Evolutionary conservation across 35 echinoderm and acorn worm species (phyloP).

Genomic region (Eucidaris tribuloides): DNA sequence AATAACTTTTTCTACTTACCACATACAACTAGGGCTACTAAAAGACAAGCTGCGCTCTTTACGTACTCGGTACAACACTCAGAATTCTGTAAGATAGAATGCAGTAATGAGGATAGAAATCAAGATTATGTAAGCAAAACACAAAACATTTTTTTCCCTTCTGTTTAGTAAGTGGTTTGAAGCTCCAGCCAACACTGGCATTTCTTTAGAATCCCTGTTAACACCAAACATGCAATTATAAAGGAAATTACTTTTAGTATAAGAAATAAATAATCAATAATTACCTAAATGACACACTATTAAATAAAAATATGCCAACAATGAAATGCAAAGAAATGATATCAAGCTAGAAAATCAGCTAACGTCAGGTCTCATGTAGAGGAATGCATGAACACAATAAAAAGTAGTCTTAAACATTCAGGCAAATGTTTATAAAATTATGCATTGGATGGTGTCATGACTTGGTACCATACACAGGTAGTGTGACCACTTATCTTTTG

Average conservation of each 20-base stretch:
- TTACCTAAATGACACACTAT: background rate
- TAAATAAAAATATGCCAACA: no score
- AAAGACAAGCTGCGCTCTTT: constrained; percentile 66
- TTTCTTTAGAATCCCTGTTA: background rate
- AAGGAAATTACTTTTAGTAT: background rate
- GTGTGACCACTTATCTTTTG: no score
- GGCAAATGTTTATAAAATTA: no score
- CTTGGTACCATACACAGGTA: no score
- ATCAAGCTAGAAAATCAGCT: no score
- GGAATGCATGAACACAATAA: no score
- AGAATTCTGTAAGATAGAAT: constrained; percentile 42
- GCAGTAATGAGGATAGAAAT: background rate
- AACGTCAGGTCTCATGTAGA: no score
- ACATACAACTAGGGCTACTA: constrained; percentile 73
- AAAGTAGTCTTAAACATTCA: no score
- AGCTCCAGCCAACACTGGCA: background rate
- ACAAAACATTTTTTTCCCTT: background rate
- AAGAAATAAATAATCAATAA: background rate
- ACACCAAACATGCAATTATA: background rate
- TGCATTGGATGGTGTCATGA: no score
- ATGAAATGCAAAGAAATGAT: no score
- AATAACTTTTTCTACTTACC: constrained; percentile 76
- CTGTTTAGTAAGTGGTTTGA: background rate
- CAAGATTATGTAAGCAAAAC: background rate
- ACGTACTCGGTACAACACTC: constrained; percentile 77